A percentile compares a stretch with the other conserved stretches of the same genome.
Evolutionary conservation across 2,113 vertebrate genomes (phyloP).

Genomic region (Austrofundulus limnaeus): DNA sequence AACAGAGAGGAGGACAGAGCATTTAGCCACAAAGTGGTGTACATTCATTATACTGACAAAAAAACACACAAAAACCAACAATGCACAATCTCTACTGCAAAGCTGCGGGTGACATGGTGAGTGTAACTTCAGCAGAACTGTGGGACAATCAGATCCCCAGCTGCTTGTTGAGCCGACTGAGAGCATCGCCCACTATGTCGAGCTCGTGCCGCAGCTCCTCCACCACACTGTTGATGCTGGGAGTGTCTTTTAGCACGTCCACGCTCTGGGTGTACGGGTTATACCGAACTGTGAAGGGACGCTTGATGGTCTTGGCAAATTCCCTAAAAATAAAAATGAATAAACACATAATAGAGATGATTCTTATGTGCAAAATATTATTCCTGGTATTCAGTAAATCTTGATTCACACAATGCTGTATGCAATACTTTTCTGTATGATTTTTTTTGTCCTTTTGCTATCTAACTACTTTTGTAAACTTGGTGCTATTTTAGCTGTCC

Average conservation of each 20-base stretch:
- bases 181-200: slow-evolving; percentile 89
- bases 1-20: slow-evolving; percentile 30
- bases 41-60: slow-evolving; percentile 59
- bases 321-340: slow-evolving; percentile 83
- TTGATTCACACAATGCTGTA: no score
- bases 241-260: slow-evolving; percentile 89
- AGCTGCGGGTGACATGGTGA: slow-evolving; percentile 19
- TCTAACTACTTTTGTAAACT: no score
- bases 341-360: not conserved
- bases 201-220: slow-evolving; percentile 91
- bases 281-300: slow-evolving; percentile 95
- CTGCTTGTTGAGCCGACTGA: slow-evolving; percentile 87
- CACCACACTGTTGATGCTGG: slow-evolving; percentile 88
- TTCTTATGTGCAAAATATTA: not conserved
- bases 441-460: no score
- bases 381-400: not conserved
- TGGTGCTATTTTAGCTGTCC: no score
- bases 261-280: slow-evolving; percentile 94
- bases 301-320: slow-evolving; percentile 96
- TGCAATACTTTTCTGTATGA: no score
- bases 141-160: slow-evolving; percentile 77
- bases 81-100: slow-evolving; percentile 45
- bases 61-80: slow-evolving; percentile 37
- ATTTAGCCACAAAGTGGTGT: slow-evolving; percentile 33
- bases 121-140: not conserved